Evolutionary conservation across 2,113 vertebrate genomes (phyloP).

Genomic region (Pseudorasbora parva): DNA sequence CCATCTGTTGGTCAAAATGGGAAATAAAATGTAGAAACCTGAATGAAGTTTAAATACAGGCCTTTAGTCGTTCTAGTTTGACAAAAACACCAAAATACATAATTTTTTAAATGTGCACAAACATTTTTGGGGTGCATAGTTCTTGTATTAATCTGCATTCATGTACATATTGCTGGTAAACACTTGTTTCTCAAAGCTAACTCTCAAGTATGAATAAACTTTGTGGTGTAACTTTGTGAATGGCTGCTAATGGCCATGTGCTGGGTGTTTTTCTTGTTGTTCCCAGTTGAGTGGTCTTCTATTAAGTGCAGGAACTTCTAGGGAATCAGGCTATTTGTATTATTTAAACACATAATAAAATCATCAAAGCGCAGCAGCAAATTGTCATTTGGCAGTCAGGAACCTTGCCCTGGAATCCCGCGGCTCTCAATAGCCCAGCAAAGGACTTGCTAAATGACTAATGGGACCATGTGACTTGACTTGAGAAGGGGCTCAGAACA

Average conservation of each 20-base stretch:
- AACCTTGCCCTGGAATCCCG: conserved; percentile 58
- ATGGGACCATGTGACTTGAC: conserved; percentile 76
- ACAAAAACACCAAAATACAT: not conserved
- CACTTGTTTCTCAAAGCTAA: not conserved
- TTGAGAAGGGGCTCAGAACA: conserved; percentile 74
- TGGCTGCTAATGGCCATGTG: conserved; percentile 35
- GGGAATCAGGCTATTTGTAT: conserved; percentile 62
- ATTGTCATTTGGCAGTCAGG: conserved; percentile 64
- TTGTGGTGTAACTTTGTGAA: conserved; percentile 44
- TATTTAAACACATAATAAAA: conserved; percentile 68
- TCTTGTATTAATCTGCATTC: not conserved
- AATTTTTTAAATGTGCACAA: not conserved
- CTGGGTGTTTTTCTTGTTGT: conserved; percentile 31
- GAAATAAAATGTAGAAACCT: conserved; percentile 41
- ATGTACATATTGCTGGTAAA: not conserved
- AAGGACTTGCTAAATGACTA: conserved; percentile 67
- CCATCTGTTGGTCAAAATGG: conserved; percentile 60
- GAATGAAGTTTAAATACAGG: not conserved
- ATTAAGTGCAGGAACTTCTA: conserved; percentile 52
- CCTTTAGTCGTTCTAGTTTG: not conserved
- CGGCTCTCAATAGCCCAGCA: conserved; percentile 59
- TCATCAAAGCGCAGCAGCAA: conserved; percentile 72
- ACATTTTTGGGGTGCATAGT: not conserved
- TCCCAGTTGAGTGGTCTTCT: conserved; percentile 44
- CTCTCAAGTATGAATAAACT: not conserved